Evolutionary conservation across 2,113 vertebrate genomes (phyloP).

Genomic region (Podilymbus podiceps): DNA sequence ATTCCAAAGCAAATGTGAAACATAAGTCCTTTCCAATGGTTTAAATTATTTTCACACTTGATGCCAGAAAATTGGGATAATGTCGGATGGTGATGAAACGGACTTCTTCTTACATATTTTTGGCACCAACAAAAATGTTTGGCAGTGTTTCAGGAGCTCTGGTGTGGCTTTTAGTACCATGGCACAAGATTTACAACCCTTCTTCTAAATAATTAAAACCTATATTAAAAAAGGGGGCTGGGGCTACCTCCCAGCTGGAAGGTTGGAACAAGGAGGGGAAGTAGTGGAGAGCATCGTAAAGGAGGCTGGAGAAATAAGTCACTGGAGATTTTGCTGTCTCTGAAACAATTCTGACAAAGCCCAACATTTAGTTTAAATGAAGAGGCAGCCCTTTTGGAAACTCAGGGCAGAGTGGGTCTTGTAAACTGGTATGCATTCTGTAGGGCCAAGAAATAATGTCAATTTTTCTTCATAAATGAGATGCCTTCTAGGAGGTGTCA

Average conservation of each 20-base stretch:
- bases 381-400: neutral
- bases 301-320: neutral
- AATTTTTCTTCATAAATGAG: neutral
- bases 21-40: constrained; percentile 29
- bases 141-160: constrained; percentile 15
- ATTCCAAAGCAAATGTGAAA: constrained; percentile 29
- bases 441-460: neutral
- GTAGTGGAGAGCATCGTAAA: neutral
- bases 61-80: constrained; percentile 39
- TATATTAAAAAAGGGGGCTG: constrained; percentile 27
- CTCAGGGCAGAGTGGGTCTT: neutral
- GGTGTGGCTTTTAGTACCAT: constrained; percentile 48
- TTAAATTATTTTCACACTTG: constrained; percentile 35
- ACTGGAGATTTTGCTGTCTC: neutral
- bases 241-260: constrained; percentile 49
- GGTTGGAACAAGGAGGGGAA: constrained; percentile 21
- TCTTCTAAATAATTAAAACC: constrained; percentile 60
- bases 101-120: constrained; percentile 26
- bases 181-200: constrained; percentile 39
- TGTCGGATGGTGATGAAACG: constrained; percentile 44
- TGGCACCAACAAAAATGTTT: neutral
- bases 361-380: neutral
- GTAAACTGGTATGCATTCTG: neutral
- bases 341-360: neutral
- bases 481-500: neutral